Base-by-base conservation (phyloP, 2,113 vertebrate genomes). In the Polyodon spathula region DNA sequence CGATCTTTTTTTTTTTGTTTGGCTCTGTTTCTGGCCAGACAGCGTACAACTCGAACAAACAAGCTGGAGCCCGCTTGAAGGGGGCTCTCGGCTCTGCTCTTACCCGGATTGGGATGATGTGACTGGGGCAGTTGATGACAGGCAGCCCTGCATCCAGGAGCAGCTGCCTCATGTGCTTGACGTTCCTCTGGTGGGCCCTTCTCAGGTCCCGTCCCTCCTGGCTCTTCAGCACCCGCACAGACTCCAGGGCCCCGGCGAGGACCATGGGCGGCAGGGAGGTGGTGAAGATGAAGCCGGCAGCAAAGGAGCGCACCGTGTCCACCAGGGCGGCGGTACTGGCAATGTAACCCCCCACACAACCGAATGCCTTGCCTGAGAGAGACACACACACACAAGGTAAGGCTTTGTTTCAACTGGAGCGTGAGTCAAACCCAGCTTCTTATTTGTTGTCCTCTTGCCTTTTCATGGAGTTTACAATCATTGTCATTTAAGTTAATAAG, bases 271-370 rank as follows among this genome's bases (percentile, higher is more conserved):
- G 93, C 65, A 95, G 82, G 1, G 93, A 85, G 16, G 93, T 95
- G 51, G 92, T 95, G 71, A 95, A 95, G 76, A 95, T 95, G 73
- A 95, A 95, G 46, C 93, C 93, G 0, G 92, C 90, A 1, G 90
- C 92, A 4, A 78, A 92, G 62, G 91, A 93, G 62, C 92, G 89
- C 67, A 95, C 88, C 0, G 84, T 90, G 76, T 95, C 93, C 68
- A 93, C 90, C 69, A 95, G 84, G 63, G 90, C 78, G 1, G 65
- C 66, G 11, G 81, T 89, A 69, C 93, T 91, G 70, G 92, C 89
- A 0, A 95, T 84, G 64, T 95, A 95, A 9, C 93, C 93, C 1
- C 93, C 93, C 4, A 95, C 85, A 59, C 92, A 94, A 66, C 93
- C 93, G 56, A 91, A 94, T 10, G 93, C 93, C 65, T 95, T 95